Conservation (phyloP, 2,113 vertebrate genomes). For the Leptocoma aspasia region DNA sequence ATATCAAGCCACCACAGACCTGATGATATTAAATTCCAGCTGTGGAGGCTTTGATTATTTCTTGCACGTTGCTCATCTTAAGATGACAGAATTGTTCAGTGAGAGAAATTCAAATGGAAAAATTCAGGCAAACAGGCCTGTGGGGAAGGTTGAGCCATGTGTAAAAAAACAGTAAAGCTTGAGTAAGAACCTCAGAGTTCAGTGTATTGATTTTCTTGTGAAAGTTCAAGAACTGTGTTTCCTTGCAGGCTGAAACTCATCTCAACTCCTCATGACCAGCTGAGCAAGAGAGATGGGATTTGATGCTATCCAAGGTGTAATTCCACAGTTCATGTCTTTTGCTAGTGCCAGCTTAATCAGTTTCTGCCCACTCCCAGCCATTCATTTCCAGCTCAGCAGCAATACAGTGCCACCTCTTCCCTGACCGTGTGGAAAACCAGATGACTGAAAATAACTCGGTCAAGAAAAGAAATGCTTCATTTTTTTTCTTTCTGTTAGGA, state of each 20-base stretch:
- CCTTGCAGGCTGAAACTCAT: constrained; percentile 31
- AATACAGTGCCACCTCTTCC: not conserved
- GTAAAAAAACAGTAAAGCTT: not conserved
- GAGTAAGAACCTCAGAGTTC: not conserved
- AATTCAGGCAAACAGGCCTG: not conserved
- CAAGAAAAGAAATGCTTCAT: not conserved
- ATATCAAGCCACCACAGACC: not conserved
- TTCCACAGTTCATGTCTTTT: constrained; percentile 31
- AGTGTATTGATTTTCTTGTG: constrained; percentile 6
- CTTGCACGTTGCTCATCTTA: not conserved
- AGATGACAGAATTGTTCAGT: not conserved
- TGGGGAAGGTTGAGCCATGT: not conserved
- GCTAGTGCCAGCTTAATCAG: not conserved
- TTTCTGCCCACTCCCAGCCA: not conserved
- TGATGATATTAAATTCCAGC: not conserved
- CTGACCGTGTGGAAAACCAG: not conserved
- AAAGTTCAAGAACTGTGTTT: constrained; percentile 19
- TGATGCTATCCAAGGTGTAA: constrained; percentile 30
- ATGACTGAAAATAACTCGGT: not conserved
- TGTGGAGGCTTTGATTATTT: not conserved
- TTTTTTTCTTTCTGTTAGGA: not conserved
- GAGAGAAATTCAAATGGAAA: not conserved
- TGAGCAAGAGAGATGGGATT: constrained; percentile 45
- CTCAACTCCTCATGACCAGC: constrained; percentile 21
- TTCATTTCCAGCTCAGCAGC: constrained; percentile 53